Evolutionary conservation across 2,888 invertebrate genomes (phyloP).

Genomic region (Nomada ferruginata): DNA sequence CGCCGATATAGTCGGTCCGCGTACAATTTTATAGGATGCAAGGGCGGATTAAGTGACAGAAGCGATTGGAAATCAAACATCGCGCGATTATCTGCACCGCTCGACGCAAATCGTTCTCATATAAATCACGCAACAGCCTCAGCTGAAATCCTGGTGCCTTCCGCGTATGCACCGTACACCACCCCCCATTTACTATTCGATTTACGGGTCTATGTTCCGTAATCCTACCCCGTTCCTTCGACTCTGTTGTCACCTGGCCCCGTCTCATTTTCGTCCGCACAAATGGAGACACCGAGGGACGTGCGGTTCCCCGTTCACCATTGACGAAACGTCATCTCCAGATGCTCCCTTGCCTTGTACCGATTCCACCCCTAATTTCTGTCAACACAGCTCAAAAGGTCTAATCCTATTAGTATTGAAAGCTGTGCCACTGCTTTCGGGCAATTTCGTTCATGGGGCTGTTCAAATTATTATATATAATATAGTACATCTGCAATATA

Average conservation of each 20-base stretch:
- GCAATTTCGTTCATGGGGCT: slow-evolving; percentile 15
- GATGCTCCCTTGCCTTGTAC: slow-evolving; percentile 72
- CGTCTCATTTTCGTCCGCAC: slow-evolving; percentile 42
- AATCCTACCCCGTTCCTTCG: neutral
- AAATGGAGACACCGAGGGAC: slow-evolving; percentile 23
- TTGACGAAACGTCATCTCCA: slow-evolving; percentile 79
- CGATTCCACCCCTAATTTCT: slow-evolving; percentile 72
- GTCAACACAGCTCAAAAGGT: slow-evolving; percentile 47
- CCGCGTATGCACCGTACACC: slow-evolving; percentile 32
- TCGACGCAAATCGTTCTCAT: slow-evolving; percentile 79
- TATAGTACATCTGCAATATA: too few species aligned
- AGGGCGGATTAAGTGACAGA: slow-evolving; percentile 53
- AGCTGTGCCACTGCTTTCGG: slow-evolving; percentile 52
- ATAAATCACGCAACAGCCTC: slow-evolving; percentile 80
- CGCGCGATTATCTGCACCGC: slow-evolving; percentile 78
- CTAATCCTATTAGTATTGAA: slow-evolving; percentile 58
- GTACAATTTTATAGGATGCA: slow-evolving; percentile 29
- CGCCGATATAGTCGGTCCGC: slow-evolving; percentile 11
- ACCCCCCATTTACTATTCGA: slow-evolving; percentile 49
- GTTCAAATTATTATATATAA: too few species aligned
- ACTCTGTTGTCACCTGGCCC: slow-evolving; percentile 24
- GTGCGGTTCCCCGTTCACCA: slow-evolving; percentile 56
- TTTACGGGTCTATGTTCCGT: slow-evolving; percentile 42
- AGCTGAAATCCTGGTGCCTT: slow-evolving; percentile 57
- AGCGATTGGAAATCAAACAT: slow-evolving; percentile 79